A percentile compares a stretch with the other conserved stretches of the same genome.
phyloP scores from a whole-genome alignment of 2,113 vertebrate genomes.

The Menidia beryllina region DNA sequence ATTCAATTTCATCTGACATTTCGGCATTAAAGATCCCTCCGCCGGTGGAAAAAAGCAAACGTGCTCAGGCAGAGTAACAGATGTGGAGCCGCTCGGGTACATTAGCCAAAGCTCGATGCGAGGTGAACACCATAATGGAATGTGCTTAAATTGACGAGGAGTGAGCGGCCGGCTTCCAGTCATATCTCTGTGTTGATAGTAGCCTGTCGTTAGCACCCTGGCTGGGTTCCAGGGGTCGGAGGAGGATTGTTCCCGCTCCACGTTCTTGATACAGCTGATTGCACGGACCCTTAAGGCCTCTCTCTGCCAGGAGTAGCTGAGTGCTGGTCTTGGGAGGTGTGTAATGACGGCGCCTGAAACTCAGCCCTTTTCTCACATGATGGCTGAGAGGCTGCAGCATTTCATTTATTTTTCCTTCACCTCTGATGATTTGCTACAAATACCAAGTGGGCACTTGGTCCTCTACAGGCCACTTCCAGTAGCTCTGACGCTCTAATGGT shows the following conservation, averaged over 20 bases:
- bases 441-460: not conserved
- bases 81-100: constrained; percentile 8
- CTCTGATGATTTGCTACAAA: not conserved
- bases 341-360: not conserved
- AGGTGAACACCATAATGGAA: constrained; percentile 37
- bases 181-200: constrained; percentile 53
- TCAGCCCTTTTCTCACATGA: too few relatives aligned
- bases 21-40: not conserved
- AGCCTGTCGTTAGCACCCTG: constrained; percentile 41
- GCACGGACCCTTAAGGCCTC: constrained; percentile 23
- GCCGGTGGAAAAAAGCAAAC: constrained; percentile 7
- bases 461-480: not conserved
- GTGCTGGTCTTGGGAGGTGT: not conserved
- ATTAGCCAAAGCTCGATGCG: constrained; percentile 14
- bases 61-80: constrained; percentile 4
- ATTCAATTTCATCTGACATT: constrained; percentile 13
- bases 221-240: constrained; percentile 44
- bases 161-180: constrained; percentile 16
- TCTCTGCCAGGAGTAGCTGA: constrained; percentile 19
- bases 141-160: constrained; percentile 11
- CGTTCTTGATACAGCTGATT: constrained; percentile 7
- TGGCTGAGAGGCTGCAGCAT: not conserved
- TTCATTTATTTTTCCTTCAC: not conserved
- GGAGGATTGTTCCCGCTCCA: constrained; percentile 28
- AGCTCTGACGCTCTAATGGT: not conserved